Conservation (phyloP, 2,113 vertebrate genomes). For the Bos taurus region DNA sequence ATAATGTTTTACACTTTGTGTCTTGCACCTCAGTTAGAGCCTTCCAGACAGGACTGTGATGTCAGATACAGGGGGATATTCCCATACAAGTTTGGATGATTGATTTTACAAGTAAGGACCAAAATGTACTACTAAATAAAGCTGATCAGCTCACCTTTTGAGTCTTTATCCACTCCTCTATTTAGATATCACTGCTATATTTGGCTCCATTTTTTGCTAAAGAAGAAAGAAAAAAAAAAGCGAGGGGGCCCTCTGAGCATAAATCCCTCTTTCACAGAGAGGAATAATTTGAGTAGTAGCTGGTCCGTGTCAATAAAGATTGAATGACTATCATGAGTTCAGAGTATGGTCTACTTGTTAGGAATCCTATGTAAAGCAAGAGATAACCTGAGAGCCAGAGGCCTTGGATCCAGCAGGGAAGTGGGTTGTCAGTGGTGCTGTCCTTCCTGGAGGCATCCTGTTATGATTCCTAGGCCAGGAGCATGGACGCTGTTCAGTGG, state of each 20-base stretch:
- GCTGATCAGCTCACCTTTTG: not conserved
- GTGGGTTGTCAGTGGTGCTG: not conserved
- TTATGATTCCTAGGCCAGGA: not conserved
- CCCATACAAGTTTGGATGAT: not conserved
- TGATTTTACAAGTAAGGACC: not conserved
- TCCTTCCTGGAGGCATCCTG: not conserved
- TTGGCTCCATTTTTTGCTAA: not conserved
- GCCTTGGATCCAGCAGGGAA: not conserved
- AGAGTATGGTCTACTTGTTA: not conserved
- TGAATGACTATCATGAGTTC: not conserved
- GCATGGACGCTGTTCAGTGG: not conserved
- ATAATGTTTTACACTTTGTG: not conserved
- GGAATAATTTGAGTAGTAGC: slow-evolving; percentile 25
- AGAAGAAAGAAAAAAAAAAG: not conserved
- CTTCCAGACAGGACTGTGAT: not conserved
- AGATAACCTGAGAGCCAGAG: not conserved
- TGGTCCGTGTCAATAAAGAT: not conserved
- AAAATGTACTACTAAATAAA: not conserved
- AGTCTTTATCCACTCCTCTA: not conserved
- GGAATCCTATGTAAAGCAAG: not conserved
- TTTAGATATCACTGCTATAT: not conserved
- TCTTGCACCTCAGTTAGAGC: not conserved
- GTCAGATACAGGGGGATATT: rapidly evolving
- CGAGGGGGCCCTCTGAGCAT: not conserved
- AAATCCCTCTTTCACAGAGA: slow-evolving; percentile 21